Evolutionary conservation across 2,113 vertebrate genomes (phyloP), one percentile per base, ranked within the genome.

Genomic region (Nematolebias whitei): DNA sequence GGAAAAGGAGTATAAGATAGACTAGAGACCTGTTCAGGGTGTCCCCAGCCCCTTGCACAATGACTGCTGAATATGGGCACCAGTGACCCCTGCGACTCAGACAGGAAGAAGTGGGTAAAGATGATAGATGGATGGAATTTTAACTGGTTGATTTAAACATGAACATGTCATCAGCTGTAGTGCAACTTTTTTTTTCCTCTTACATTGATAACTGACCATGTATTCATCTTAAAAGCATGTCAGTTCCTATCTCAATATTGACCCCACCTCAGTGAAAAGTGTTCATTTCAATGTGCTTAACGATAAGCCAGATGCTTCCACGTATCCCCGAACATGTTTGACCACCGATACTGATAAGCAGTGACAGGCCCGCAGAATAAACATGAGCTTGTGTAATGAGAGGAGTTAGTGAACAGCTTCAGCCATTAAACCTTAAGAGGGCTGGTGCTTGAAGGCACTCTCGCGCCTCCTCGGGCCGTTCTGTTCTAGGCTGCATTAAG

Each of bases 391-490:
- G 76, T 78, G 78, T 81, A 86, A 87, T 85, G 80, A 84, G 80
- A 89, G 82, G 75, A 83, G 77, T 85, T 79, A 87, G 86, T 80
- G 85, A 88, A 86, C 68, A 62, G 80, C 80, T 79, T 84, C 71
- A 83, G 67, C 83, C 69, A 86, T 87, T 85, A 87, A 51, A 87
- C 77, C 74, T 68, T 85, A 78, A 80, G 78, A 68, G 76, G 82
- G 60, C 55, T 78, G 43, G 67, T 61, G 85, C 85, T 80, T 87
- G 77, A 73, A 81, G 85, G 77, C 84, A 68, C 73, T 67, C 59
- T 20, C 65, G 63, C 71, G 78, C 68, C 62, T 86, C 83, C 66
- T 84, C 64, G 40, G 76, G 82, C 71, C 19, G 61, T 38, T 40
- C 44, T 16, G 26, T 66, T 71, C 59, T 68, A 40, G 10, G 57